A percentile compares a stretch with the other conserved stretches of the same genome.
phyloP scores from a whole-genome alignment of 1,140 invertebrate species.

The Drosophila pectinifera region DNA sequence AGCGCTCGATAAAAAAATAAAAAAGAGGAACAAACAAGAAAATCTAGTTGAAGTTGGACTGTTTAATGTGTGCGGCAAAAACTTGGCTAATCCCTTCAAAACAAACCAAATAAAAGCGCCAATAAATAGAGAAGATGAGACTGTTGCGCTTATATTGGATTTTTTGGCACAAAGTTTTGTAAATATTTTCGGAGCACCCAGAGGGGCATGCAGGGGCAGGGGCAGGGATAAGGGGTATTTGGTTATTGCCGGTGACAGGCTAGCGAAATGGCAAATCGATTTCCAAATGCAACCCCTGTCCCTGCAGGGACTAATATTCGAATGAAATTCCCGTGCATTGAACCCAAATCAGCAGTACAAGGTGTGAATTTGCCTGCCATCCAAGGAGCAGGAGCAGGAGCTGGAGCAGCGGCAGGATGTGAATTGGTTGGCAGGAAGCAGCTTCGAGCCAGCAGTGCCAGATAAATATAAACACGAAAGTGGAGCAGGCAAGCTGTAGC shows the following conservation, averaged over 20 bases:
- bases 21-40: conserved; percentile 28
- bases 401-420: conserved; percentile 25
- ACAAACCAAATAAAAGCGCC: conserved; percentile 22
- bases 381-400: conserved; percentile 8
- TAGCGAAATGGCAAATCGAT: conserved; percentile 68
- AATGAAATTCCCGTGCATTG: conserved; percentile 69
- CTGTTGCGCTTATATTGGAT: conserved; percentile 61
- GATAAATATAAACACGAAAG: conserved; percentile 59
- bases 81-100: conserved; percentile 63
- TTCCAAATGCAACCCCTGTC: conserved; percentile 51
- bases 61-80: conserved; percentile 61
- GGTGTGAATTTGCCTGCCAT: conserved; percentile 69
- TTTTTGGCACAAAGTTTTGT: conserved; percentile 49
- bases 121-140: conserved; percentile 56
- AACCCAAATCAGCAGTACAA: conserved; percentile 50
- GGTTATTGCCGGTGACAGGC: conserved; percentile 49
- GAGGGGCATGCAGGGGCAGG: not conserved
- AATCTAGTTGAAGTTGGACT: conserved; percentile 63
- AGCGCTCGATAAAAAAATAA: conserved; percentile 28
- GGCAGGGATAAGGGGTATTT: not conserved
- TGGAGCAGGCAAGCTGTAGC: conserved; percentile 38
- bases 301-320: conserved; percentile 55
- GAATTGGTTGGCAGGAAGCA: conserved; percentile 35
- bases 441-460: conserved; percentile 36
- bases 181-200: conserved; percentile 34